phyloP scores from a whole-genome alignment of 1,140 invertebrate species.

The Oedothorax gibbosus region DNA sequence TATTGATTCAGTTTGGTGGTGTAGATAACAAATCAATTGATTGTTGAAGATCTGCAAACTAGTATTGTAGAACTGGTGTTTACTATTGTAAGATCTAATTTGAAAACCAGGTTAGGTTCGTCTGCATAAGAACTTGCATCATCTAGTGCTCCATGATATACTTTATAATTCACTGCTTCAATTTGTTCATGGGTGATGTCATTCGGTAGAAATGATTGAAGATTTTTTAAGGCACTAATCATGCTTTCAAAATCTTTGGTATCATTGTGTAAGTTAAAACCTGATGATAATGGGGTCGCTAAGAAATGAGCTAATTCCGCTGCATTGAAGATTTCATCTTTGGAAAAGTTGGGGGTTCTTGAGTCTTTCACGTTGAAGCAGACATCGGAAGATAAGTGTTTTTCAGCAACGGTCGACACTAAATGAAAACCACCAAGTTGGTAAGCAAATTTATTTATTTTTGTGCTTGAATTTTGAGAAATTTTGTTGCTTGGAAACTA shows the following conservation, averaged over 20 bases:
- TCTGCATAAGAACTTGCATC: conserved; percentile 37
- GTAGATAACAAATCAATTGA: conserved; percentile 11
- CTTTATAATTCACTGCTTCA: conserved; percentile 37
- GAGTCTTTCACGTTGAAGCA: conserved; percentile 39
- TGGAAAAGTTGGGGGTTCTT: background rate
- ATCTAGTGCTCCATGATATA: conserved; percentile 3
- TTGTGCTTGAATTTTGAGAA: background rate
- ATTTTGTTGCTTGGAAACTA: background rate
- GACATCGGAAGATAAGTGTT: conserved; percentile 18
- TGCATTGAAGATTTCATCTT: background rate
- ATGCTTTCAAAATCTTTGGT: conserved; percentile 13
- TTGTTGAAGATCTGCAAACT: conserved; percentile 22
- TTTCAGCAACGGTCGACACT: conserved; percentile 38
- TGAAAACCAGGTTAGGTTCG: background rate
- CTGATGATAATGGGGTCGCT: background rate
- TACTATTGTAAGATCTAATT: background rate
- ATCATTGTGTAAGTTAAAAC: background rate
- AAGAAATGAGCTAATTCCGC: background rate
- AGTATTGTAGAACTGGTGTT: background rate
- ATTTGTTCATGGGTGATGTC: conserved; percentile 1
- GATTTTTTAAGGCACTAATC: background rate
- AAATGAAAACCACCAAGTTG: background rate
- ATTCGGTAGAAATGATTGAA: background rate
- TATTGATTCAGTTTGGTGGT: too few relatives aligned
- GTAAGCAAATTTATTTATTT: too few relatives aligned